Base-by-base conservation (phyloP, 2,888 invertebrate species). In the Ectemnius cavifrons region DNA sequence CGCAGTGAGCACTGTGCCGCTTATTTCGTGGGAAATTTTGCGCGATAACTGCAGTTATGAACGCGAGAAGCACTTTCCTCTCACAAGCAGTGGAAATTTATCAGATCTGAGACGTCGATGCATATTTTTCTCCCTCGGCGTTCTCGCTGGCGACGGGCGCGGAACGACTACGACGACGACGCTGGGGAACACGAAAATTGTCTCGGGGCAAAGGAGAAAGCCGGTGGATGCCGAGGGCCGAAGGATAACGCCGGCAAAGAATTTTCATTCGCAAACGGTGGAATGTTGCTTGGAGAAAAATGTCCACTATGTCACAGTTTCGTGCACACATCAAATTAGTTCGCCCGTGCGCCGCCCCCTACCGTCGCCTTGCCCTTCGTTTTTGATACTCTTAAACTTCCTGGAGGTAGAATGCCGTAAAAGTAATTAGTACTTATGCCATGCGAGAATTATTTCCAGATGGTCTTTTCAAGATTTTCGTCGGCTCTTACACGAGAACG, bases 281-380 rank as follows among this genome's bases (percentile, higher is more conserved):
- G 75, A 73, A 73, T 73, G 69, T 60, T 64, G 45, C 69, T 56
- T 27, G 59, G 61, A 66, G 77, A 71, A 71, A 76, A 75, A 71
- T 67, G 49, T 65, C 57, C 57, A 57, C 13, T 49, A 60, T 65
- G 60, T 57, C 71, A 59, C 62, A 56, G 60, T 59, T 57, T 28
- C 71, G 63, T 63, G 74, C 67, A 65, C 73, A 52, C 56, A 58
- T 73, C 73, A 66, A 73, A 73, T 75, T 73, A 73, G 73, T 64
- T 63, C 20, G 16, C 20, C 16, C n/a, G 73, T 64, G 20, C 20
- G 16, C 20, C 16, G n/a, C n/a, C n/a, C 14, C 14, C 20, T 8
- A 0, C 11, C 37, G 37, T 1, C 13, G 16, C 18, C 20, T 2
- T 16, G 14, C 28, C 4, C 11, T n/a, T 27, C 13, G 4, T 4